These are phyloP conservation scores for Lasioglossum baleicum DNA, from an alignment of 1,140 invertebrate species.

Conservation along the genomic window DNA sequence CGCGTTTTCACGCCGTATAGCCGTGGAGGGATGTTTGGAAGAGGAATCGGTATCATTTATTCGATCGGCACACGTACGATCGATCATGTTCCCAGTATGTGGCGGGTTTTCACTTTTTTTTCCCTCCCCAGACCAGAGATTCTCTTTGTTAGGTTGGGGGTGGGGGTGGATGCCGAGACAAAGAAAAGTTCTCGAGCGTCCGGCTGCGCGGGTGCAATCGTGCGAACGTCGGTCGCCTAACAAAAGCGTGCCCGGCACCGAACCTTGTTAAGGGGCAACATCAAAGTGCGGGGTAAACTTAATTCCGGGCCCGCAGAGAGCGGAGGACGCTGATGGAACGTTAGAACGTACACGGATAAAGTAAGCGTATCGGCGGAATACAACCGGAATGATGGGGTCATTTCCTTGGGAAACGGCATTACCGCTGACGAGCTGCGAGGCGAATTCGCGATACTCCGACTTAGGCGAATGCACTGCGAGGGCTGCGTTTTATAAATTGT, in stretches of 20 bases:
- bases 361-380: conserved; percentile 20
- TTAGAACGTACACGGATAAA: conserved; percentile 38
- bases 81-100: not conserved
- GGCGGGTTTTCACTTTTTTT: not conserved
- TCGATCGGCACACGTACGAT: conserved; percentile 12
- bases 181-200: conserved; percentile 50
- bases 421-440: conserved; percentile 1
- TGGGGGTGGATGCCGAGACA: not conserved
- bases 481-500: no score
- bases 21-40: no score
- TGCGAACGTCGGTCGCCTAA: conserved; percentile 33
- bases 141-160: conserved; percentile 33
- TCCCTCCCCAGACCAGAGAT: not conserved
- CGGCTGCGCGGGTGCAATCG: conserved; percentile 43
- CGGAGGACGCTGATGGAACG: conserved; percentile 20
- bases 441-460: not conserved
- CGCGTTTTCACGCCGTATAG: not conserved
- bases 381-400: conserved; percentile 7
- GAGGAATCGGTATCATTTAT: conserved; percentile 44
- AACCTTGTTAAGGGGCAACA: conserved; percentile 53
- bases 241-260: conserved; percentile 42
- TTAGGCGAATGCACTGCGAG: no score
- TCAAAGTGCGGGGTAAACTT: conserved; percentile 56
- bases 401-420: conserved; percentile 23
- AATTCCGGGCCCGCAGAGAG: conserved; percentile 28